Percentiles rank a stretch among this genome's conserved stretches.
These are phyloP conservation scores for Lagria hirta DNA, from an alignment of 2,888 invertebrate species.

Conservation along the genomic window DNA sequence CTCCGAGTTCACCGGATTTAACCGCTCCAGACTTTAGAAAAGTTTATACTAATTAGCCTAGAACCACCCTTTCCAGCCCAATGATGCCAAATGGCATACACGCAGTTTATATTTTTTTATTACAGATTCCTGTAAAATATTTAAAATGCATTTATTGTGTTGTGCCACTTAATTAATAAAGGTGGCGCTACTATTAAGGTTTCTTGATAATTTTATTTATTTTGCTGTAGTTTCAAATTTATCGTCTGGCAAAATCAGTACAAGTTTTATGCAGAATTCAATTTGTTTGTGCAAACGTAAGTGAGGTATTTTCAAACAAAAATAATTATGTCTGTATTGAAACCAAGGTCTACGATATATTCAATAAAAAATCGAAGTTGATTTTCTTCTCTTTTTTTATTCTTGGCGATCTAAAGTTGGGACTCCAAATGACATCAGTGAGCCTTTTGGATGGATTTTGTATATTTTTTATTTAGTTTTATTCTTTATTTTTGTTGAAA, in stretches of 20 bases:
- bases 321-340: not conserved
- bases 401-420: not conserved
- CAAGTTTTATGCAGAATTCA: not conserved
- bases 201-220: not conserved
- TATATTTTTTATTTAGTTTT: not conserved
- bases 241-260: not conserved
- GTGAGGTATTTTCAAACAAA: not conserved
- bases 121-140: not conserved
- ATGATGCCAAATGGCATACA: slow-evolving; percentile 2
- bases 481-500: slow-evolving; percentile 1
- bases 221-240: not conserved
- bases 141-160: not conserved
- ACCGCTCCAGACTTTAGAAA: too few relatives aligned
- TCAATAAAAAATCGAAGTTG: not conserved
- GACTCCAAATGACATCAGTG: not conserved
- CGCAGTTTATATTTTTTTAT: not conserved
- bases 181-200: not conserved
- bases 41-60: too few relatives aligned
- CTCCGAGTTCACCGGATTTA: too few relatives aligned
- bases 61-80: slow-evolving; percentile 8
- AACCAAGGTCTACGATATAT: not conserved
- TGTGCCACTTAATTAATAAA: not conserved
- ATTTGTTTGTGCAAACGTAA: not conserved
- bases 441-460: not conserved
- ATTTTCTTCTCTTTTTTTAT: too few relatives aligned